These are phyloP conservation scores for Drosophila pseudoananassae DNA, from an alignment of 1,140 invertebrate species.

Conservation along the genomic window DNA sequence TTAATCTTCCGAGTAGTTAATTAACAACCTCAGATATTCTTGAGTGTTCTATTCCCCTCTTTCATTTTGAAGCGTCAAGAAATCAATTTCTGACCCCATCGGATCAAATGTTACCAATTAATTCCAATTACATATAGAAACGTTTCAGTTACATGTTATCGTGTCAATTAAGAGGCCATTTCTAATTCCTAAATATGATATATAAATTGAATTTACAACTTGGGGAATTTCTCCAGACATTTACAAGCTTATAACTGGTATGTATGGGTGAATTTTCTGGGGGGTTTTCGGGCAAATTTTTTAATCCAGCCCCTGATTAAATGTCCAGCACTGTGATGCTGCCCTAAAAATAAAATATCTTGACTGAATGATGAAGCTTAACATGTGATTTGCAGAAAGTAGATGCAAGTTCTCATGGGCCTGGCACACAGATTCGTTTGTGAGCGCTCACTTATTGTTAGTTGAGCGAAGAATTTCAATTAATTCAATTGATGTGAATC, in stretches of 20 bases:
- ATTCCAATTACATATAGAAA: constrained; percentile 1
- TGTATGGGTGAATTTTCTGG: not conserved
- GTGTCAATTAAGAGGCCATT: constrained; percentile 3
- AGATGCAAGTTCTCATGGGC: constrained; percentile 38
- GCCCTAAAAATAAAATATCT: constrained; percentile 29
- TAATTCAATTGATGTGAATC: constrained; percentile 74
- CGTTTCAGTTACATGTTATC: not conserved
- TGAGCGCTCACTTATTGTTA: constrained; percentile 46
- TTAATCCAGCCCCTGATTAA: not conserved
- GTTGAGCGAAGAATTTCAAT: constrained; percentile 77
- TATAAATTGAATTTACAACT: not conserved
- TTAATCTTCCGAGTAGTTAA: not conserved
- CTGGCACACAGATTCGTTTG: constrained; percentile 32
- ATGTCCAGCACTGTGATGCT: constrained; percentile 12
- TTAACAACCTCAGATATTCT: not conserved
- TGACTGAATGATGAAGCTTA: constrained; percentile 19
- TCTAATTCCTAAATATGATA: not conserved
- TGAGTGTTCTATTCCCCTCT: not conserved
- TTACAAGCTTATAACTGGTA: not conserved
- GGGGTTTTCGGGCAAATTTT: not conserved
- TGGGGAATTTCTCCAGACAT: not conserved
- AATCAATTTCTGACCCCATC: not conserved
- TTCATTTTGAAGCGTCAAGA: not conserved
- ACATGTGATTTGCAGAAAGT: constrained; percentile 33
- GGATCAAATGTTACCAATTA: constrained; percentile 7